phyloP scores from a whole-genome alignment of 1,140 invertebrate genomes.

The Pollicipes pollicipes region DNA sequence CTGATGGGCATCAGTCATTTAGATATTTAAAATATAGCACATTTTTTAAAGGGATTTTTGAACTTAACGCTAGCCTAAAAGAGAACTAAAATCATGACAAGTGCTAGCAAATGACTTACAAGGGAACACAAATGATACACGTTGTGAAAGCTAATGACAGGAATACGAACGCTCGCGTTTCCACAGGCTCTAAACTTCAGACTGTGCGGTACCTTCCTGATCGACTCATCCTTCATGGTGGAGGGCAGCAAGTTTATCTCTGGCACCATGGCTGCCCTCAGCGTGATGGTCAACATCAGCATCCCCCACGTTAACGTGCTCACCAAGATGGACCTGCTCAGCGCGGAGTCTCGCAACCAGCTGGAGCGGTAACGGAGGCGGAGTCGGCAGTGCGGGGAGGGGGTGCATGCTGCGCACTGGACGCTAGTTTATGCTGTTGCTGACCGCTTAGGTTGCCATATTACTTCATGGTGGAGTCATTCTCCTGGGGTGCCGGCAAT shows the following conservation, averaged over 20 bases:
- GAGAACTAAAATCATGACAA: too few species aligned
- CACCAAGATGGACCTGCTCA: slow-evolving; percentile 88
- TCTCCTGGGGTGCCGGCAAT: too few species aligned
- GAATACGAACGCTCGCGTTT: background rate
- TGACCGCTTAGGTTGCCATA: too few species aligned
- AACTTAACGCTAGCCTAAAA: too few species aligned
- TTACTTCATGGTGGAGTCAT: too few species aligned
- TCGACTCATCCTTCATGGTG: slow-evolving; percentile 94
- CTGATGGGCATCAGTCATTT: too few species aligned
- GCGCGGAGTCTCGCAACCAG: slow-evolving; percentile 54
- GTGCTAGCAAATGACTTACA: too few species aligned
- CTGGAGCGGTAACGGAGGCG: slow-evolving; percentile 41
- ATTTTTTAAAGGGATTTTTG: too few species aligned
- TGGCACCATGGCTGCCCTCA: slow-evolving; percentile 78
- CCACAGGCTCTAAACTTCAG: slow-evolving; percentile 64
- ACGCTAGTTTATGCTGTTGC: too few species aligned
- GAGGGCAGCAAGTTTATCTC: slow-evolving; percentile 91
- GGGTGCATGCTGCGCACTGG: slow-evolving; percentile 74
- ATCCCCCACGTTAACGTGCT: slow-evolving; percentile 84
- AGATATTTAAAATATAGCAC: too few species aligned
- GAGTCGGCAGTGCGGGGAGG: slow-evolving; percentile 34
- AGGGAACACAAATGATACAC: too few species aligned
- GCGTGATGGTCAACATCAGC: slow-evolving; percentile 90
- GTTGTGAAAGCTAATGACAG: too few species aligned
- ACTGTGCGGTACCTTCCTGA: slow-evolving; percentile 75